Evolutionary conservation across 1,140 invertebrate genomes (phyloP), one percentile per base, ranked within the genome.

Genomic region (Drosophila sulfurigaster): DNA sequence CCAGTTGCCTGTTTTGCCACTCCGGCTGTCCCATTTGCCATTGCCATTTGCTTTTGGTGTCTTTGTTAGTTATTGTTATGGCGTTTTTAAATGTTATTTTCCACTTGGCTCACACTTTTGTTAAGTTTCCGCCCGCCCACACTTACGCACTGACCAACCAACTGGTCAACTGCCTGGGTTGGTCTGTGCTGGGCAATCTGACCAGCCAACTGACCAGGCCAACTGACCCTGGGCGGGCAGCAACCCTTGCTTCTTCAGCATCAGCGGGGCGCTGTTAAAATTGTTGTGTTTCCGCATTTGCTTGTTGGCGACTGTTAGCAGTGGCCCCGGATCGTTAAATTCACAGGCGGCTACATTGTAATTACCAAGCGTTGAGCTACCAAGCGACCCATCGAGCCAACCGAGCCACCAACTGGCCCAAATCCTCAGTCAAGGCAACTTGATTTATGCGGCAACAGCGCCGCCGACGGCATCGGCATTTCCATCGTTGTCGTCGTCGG

Each of bases 21-120:
- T 41, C 54, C 30, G 62, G 43, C 25, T 51, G 46, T 63, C 49
- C 79, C 82, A 79, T 86, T 86, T 79, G 77, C 83, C 72, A 78
- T 81, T 86, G 82, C 82, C 85, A 89, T 88, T 88, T 89, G 81
- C 85, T 89, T 81, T 85, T 89, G 81, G 78, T 89, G 86, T 89
- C 86, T 90, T 89, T 90, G 85, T 89, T 89, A 89, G 86, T 89
- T 89, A 89, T 85, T 89, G 85, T 90, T 89, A 89, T 89, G 78
- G 85, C 81, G 63, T 78, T 76, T 88, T 88, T 89, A 90, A 89
- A 89, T 89, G 86, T 90, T 90, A 89, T 89, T 89, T 89, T 90
- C 85, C 85, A 89, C 86, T 89, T 89, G 85, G 81, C 85, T 89
- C 85, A 89, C 81, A 90, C 86, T 89, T 85, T 76, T 89, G 85